These are phyloP conservation scores for Tipula vernalis DNA, from an alignment of 2,888 invertebrate species.

Conservation along the genomic window DNA sequence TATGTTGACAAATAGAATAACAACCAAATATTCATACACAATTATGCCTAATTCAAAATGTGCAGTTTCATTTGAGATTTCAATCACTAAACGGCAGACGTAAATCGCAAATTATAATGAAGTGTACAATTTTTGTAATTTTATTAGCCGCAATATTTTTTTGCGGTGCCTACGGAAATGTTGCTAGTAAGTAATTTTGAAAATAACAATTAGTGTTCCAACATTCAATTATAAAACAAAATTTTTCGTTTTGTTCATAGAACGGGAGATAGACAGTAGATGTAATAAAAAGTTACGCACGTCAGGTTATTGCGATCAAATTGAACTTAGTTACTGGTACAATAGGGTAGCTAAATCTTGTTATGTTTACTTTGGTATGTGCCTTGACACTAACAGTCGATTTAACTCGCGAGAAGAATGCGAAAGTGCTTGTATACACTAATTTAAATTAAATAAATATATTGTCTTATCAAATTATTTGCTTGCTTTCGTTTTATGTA, in stretches of 20 bases:
- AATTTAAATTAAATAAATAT: neutral
- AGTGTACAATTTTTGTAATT: neutral
- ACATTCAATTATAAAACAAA: neutral
- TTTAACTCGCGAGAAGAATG: slow-evolving; percentile 26
- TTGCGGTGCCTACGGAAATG: neutral
- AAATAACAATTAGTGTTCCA: neutral
- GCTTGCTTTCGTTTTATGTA: neutral
- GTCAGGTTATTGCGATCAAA: neutral
- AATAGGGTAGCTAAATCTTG: slow-evolving; percentile 22
- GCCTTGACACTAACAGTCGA: slow-evolving; percentile 29
- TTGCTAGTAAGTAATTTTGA: neutral
- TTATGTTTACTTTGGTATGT: slow-evolving; percentile 27
- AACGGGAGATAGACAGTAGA: neutral
- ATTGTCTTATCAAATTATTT: neutral
- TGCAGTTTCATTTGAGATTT: neutral
- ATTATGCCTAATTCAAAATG: no score
- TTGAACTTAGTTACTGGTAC: neutral
- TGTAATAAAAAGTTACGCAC: neutral
- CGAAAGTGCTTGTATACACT: slow-evolving; percentile 22
- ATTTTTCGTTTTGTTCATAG: neutral
- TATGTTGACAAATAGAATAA: no score
- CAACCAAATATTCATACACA: neutral
- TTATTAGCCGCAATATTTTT: neutral
- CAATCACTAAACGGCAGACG: neutral
- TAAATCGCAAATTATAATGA: neutral